Evolutionary conservation across 2,888 invertebrate genomes (phyloP), one percentile per base, ranked within the genome.

Genomic region (Machimus atricapillus): DNA sequence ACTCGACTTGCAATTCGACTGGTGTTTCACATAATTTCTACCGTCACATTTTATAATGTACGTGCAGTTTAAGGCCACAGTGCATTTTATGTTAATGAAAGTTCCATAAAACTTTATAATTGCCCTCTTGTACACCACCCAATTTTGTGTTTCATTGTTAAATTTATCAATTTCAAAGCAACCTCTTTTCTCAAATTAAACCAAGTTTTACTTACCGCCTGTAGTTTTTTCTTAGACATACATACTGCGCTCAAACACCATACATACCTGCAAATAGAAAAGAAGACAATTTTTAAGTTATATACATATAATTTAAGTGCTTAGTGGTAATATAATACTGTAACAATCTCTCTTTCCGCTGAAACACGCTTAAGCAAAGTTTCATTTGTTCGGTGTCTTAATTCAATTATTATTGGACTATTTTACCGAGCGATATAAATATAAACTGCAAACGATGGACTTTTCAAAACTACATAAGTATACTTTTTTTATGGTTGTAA

Each of bases 71-170:
- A 46, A 16, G 19, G 31, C 46, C 27, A 56, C 31, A 56, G 14
- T 81, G 52, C 81, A 81, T 56, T 81, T 81, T 34, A 56, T 56
- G 56, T 46, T 31, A 81, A 81, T 81, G 37, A 78, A 78, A 78
- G 23, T 78, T 81, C 46, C 46, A 56, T 81, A 52, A 56, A 78
- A 52, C 81, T 81, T 52, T 56, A n/a, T 81, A 81, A 81, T 81
- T 81, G 81, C n/a, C 56, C 56, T 34, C 16, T 46, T 78, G 34
- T 16, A 76, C 66, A 27, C 66, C 66, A 66, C 9, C 66, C 23
- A 66, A 66, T 66, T 66, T 66, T 66, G 66, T 23, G 66, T 58
- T 58, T 58, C 58, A 58, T 58, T 58, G 58, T 58, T 58, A 58
- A 58, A 58, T 58, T 58, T 58, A 58, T 58, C 58, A 58, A 58